Evolutionary conservation across 2,113 vertebrate species (phyloP).

Genomic region (Rhinolophus ferrumequinum): DNA sequence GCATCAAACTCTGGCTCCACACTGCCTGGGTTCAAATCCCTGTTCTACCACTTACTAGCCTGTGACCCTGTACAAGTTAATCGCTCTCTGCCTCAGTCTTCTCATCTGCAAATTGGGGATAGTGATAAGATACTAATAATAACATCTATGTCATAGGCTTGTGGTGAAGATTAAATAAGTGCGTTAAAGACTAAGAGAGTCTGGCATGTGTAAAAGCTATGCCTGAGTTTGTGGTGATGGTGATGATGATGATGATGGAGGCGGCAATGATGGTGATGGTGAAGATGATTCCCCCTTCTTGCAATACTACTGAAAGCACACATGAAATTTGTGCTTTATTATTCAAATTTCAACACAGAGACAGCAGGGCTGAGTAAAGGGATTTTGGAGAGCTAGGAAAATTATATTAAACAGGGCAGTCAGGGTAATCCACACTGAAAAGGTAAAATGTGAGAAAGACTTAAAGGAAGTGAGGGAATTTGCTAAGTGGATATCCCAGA

Average conservation of each 20-base stretch:
- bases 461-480: background rate
- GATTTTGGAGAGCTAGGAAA: background rate
- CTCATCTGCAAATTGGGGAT: background rate
- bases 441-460: background rate
- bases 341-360: background rate
- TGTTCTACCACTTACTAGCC: background rate
- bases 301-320: background rate
- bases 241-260: background rate
- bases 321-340: background rate
- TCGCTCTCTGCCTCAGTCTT: background rate
- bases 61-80: background rate
- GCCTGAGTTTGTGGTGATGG: background rate
- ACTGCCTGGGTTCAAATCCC: background rate
- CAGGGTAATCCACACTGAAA: background rate
- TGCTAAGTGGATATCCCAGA: no score
- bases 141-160: background rate
- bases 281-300: background rate
- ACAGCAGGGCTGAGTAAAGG: background rate
- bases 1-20: background rate
- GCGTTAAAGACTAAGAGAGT: background rate
- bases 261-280: background rate
- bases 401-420: background rate
- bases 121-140: background rate
- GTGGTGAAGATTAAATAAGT: background rate
- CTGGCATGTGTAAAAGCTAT: background rate